Base-by-base conservation (phyloP, 2,113 vertebrate genomes). In the Callorhinus ursinus region DNA sequence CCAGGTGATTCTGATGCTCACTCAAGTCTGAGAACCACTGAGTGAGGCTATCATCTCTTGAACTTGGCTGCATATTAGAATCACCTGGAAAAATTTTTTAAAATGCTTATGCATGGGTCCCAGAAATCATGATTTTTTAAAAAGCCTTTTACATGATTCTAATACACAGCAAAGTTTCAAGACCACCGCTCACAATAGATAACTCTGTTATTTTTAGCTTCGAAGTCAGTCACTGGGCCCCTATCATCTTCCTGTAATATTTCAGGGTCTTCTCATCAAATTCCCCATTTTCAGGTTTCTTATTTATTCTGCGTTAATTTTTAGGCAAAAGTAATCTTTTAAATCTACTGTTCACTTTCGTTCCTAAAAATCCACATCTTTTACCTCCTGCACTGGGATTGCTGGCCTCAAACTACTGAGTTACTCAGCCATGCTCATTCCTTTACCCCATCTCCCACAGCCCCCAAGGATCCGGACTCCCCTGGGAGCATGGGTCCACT, bases 241-340 rank as follows among this genome's bases (percentile, higher is more conserved):
- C 33, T 21, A 55, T 55, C 51, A 19, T 82, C 36, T 21, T 53
- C 72, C 49, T 67, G 33, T 18, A 74, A n/a, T 31, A 61, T 24
- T 74, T 89, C 15, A 69, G 55, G 22, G 11, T 84, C 22, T 69
- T 87, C 46, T 80, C 59, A 79, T 46, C 55, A 76, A 76, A 11
- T 6, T 55, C 21, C 6, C 42, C 13, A 69, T 55, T 95, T 85
- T n/a, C 21, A n/a, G 11, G 14, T 57, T 93, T 95, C 33, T 79
- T 80, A 55, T 65, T 90, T 79, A 65, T 71, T 79, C 46, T 36
- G 46, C 53, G 42, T 82, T 55, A 53, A 11, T 49, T 74, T 79
- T 95, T 83, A 87, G 55, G 53, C 53, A 57, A 93, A 94, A 65
- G 13, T 36, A 53, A 90, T 49, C 13, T 46, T 90, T 91, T 59